Conservation (phyloP, 2,888 invertebrate species). For the Noctua comes region DNA sequence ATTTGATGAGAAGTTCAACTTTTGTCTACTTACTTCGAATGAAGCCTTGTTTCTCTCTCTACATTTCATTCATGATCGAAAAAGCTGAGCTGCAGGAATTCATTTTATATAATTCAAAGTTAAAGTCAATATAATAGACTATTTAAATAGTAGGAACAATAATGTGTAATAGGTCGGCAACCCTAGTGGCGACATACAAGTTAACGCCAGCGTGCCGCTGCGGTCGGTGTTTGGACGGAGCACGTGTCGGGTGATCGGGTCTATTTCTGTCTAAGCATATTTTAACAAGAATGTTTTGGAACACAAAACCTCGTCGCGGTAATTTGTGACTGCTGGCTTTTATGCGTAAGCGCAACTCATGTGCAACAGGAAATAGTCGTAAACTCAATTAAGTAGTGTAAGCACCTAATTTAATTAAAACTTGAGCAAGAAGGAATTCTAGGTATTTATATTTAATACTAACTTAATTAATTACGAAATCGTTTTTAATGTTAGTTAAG, state of each 20-base stretch:
- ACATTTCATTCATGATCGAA: not conserved
- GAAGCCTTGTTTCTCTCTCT: not conserved
- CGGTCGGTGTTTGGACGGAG: slow-evolving; percentile 3
- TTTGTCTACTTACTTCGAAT: not conserved
- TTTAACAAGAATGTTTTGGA: slow-evolving; percentile 31
- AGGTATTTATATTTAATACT: not conserved
- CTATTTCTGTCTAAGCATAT: slow-evolving; percentile 43
- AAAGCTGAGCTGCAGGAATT: not conserved
- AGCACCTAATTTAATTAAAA: not conserved
- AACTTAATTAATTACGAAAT: not conserved
- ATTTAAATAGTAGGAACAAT: not conserved
- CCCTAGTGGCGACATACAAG: not conserved
- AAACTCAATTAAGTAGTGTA: not conserved
- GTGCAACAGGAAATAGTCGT: not conserved
- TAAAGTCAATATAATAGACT: not conserved
- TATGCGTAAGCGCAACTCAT: not conserved
- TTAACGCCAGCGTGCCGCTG: not conserved
- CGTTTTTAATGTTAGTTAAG: not conserved
- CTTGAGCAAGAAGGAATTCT: not conserved
- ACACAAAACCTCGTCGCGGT: slow-evolving; percentile 44
- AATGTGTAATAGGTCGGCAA: not conserved
- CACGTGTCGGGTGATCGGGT: not conserved
- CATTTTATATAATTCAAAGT: not conserved
- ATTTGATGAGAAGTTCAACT: not conserved
- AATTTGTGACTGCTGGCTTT: not conserved